Evolutionary conservation across 2,113 vertebrate species (phyloP).

Genomic region (Typhlomys cinereus): DNA sequence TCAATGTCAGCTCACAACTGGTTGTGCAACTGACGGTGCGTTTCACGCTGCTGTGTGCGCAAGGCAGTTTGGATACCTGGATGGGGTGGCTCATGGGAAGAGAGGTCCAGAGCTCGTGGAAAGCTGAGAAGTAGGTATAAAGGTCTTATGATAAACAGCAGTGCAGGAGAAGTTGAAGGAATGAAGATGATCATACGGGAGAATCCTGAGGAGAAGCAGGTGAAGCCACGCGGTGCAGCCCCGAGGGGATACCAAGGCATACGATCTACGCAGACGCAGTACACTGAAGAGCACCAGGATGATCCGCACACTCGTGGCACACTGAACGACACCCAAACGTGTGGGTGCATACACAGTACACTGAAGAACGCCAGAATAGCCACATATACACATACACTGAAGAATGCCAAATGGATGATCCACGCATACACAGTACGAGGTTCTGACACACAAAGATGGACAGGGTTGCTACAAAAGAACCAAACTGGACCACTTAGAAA

Average conservation of each 20-base stretch:
- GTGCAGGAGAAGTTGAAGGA: neutral
- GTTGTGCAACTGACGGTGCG: neutral
- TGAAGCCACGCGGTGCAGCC: too few species aligned
- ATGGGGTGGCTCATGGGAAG: neutral
- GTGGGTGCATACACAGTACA: too few species aligned
- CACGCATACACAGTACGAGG: fast-evolving
- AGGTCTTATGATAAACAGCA: neutral
- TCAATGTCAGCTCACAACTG: neutral
- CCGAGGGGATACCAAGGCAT: too few species aligned
- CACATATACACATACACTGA: too few species aligned
- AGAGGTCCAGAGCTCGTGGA: neutral
- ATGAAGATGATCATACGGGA: neutral
- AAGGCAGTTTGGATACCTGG: neutral
- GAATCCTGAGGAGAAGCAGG: too few species aligned
- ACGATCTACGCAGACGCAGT: too few species aligned
- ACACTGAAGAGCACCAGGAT: too few species aligned
- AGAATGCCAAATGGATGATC: neutral
- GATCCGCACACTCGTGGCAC: too few species aligned
- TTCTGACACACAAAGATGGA: neutral
- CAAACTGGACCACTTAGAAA: neutral
- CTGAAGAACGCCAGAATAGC: too few species aligned
- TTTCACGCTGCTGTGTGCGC: neutral
- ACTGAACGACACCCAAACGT: too few species aligned
- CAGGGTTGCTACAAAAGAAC: neutral
- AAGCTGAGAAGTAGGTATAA: neutral